A percentile compares a stretch with the other conserved stretches of the same genome.
Evolutionary conservation across 1,140 invertebrate species (phyloP).

Genomic region (Psix sp.): DNA sequence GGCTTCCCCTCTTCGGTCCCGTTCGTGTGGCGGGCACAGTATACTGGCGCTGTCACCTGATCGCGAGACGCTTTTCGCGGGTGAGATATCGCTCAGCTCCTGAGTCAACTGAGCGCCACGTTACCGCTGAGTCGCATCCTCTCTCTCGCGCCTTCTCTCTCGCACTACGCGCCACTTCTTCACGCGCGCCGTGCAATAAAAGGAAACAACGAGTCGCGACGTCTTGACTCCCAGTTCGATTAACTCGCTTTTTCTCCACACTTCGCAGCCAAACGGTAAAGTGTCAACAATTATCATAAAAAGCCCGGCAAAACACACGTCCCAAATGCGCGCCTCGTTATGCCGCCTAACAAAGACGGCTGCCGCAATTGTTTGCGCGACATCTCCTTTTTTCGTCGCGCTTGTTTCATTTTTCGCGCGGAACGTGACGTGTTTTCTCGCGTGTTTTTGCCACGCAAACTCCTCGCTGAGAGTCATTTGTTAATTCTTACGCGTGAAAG

Average conservation of each 20-base stretch:
- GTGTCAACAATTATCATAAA: conserved; percentile 16
- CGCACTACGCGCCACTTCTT: conserved; percentile 32
- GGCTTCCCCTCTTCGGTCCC: conserved; percentile 46
- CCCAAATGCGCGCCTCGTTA: neutral
- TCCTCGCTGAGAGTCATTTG: too few species aligned
- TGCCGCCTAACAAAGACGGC: too few species aligned
- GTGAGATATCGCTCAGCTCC: conserved; percentile 72
- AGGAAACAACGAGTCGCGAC: conserved; percentile 36
- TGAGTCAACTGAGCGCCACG: conserved; percentile 70
- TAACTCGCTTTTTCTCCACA: conserved; percentile 25
- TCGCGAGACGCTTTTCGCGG: conserved; percentile 74
- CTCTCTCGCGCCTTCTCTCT: conserved; percentile 31
- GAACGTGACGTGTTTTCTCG: too few species aligned
- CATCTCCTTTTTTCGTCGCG: too few species aligned
- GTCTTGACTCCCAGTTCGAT: conserved; percentile 38
- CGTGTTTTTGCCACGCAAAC: too few species aligned
- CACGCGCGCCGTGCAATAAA: conserved; percentile 50
- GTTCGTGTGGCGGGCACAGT: conserved; percentile 62
- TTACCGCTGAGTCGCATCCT: conserved; percentile 57
- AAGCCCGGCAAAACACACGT: conserved; percentile 1
- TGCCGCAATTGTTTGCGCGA: too few species aligned
- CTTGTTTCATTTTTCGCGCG: too few species aligned
- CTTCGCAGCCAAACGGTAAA: conserved; percentile 20
- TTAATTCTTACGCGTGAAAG: too few species aligned
- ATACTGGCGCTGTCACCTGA: conserved; percentile 71